Conservation (phyloP, 2,113 vertebrate genomes). For the Gavia stellata region DNA sequence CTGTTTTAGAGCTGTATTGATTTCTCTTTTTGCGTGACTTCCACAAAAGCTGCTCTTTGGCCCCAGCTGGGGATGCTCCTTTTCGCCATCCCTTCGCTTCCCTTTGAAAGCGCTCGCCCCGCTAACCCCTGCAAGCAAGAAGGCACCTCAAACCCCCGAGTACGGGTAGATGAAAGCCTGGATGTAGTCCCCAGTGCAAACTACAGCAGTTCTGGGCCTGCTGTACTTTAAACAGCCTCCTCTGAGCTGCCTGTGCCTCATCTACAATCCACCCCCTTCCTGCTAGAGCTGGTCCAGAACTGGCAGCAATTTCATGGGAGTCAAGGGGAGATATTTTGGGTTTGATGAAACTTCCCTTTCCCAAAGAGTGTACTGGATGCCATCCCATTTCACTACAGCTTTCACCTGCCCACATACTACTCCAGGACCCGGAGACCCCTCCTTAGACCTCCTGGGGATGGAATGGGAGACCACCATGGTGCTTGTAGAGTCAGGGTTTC, state of each 20-base stretch:
- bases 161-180: not conserved
- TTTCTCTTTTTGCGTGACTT: constrained; percentile 19
- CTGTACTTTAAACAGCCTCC: not conserved
- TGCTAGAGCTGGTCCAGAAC: not conserved
- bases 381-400: not conserved
- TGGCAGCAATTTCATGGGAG: not conserved
- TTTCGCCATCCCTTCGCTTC: not conserved
- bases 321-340: fast-evolving
- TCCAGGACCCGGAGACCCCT: not conserved
- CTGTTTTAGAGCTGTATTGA: constrained; percentile 27
- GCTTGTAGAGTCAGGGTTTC: not conserved
- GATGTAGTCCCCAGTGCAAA: not conserved
- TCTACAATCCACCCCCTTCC: not conserved
- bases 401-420: not conserved
- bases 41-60: constrained; percentile 52
- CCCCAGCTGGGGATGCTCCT: constrained; percentile 1
- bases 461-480: not conserved
- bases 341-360: not conserved
- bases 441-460: not conserved
- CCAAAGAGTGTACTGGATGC: not conserved
- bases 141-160: not conserved
- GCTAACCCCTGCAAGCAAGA: constrained; percentile 14
- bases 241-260: not conserved
- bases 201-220: not conserved
- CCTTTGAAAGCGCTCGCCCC: not conserved